phyloP scores from a whole-genome alignment of 2,797 vertebrate species.

The Hoplostethus mediterraneus region DNA sequence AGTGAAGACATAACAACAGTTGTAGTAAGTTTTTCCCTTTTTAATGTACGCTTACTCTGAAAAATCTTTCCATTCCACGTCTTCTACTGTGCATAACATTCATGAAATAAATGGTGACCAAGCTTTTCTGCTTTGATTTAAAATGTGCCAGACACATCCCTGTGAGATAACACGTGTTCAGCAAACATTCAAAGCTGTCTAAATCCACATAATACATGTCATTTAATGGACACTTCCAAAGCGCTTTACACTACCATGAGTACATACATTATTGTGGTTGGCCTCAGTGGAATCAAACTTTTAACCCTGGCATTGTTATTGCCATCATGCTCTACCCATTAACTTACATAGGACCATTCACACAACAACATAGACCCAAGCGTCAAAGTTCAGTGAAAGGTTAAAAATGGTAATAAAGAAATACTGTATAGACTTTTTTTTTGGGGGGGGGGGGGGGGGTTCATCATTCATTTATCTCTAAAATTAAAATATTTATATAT shows the following conservation, averaged over 20 bases:
- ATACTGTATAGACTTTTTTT: background rate
- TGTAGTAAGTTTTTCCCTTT: conserved; percentile 54
- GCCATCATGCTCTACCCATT: background rate
- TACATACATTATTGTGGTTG: conserved; percentile 14
- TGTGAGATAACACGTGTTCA: conserved; percentile 34
- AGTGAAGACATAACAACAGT: conserved; percentile 23
- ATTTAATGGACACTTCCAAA: conserved; percentile 19
- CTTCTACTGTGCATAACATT: conserved; percentile 67
- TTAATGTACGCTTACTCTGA: conserved; percentile 64
- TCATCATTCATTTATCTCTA: conserved; percentile 6
- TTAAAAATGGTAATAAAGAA: conserved; percentile 21
- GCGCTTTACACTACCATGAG: conserved; percentile 1
- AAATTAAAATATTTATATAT: background rate
- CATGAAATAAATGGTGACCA: conserved; percentile 52
- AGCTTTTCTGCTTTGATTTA: conserved; percentile 45
- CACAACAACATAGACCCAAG: conserved; percentile 30
- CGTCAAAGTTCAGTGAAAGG: conserved; percentile 1
- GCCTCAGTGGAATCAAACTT: too few species aligned
- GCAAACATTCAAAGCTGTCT: conserved; percentile 54
- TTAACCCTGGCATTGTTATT: too few species aligned
- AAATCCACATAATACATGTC: conserved; percentile 14
- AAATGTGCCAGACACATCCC: conserved; percentile 37
- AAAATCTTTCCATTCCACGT: conserved; percentile 72
- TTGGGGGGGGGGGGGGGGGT: background rate
- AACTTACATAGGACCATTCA: conserved; percentile 13